These are phyloP conservation scores for Zaprionus africanus DNA, from an alignment of 1,140 invertebrate genomes.

Conservation along the genomic window DNA sequence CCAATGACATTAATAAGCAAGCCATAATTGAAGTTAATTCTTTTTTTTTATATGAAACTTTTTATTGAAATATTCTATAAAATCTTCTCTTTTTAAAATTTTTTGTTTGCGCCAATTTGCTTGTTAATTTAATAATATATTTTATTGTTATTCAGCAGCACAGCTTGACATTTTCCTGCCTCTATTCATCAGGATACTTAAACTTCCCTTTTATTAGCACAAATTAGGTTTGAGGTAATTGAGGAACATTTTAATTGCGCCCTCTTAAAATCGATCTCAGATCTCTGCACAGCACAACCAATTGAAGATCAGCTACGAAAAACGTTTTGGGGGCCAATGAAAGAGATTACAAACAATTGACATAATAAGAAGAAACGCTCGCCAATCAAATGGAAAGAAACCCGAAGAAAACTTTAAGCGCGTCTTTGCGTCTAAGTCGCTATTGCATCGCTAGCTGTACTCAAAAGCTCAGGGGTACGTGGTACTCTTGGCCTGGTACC, in stretches of 20 bases:
- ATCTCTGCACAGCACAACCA: constrained; percentile 16
- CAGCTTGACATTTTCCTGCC: too few relatives aligned
- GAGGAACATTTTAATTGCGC: neutral
- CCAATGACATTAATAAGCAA: neutral
- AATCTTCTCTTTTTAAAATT: neutral
- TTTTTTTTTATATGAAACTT: neutral
- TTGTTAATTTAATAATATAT: too few relatives aligned
- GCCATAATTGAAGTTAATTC: neutral
- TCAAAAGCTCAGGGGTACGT: constrained; percentile 9
- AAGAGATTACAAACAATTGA: constrained; percentile 70
- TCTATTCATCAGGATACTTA: too few relatives aligned
- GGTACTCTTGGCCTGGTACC: constrained; percentile 28
- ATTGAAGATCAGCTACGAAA: constrained; percentile 36
- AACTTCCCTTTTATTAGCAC: too few relatives aligned
- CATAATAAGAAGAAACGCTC: constrained; percentile 69
- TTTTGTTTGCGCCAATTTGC: too few relatives aligned
- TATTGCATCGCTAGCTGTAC: neutral
- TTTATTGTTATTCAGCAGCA: too few relatives aligned
- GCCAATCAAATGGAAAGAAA: constrained; percentile 45
- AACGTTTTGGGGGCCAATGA: constrained; percentile 17
- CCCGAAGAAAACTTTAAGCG: constrained; percentile 46
- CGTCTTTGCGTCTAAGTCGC: constrained; percentile 39
- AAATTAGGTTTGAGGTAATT: too few relatives aligned
- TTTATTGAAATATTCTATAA: neutral
- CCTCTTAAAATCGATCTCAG: constrained; percentile 11